A percentile compares a stretch with the other conserved stretches of the same genome.
Evolutionary conservation across 2,888 invertebrate species (phyloP).

Genomic region (Lymantria monacha): DNA sequence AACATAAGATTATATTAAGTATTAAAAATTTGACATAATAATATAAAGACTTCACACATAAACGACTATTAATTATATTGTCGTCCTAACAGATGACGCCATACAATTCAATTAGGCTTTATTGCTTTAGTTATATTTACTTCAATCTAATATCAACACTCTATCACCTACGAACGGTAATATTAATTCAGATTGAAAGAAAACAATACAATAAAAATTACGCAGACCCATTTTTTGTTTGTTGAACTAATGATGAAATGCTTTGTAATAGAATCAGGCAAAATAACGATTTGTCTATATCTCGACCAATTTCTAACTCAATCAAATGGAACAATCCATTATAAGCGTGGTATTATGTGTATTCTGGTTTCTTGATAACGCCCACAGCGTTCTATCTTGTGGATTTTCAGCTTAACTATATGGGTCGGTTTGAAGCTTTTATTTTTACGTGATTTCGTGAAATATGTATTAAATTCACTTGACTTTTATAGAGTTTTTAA

Average conservation of each 20-base stretch:
- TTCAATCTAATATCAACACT: neutral
- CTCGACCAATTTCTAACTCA: constrained; percentile 4
- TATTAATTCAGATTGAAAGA: constrained; percentile 5
- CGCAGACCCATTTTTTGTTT: constrained; percentile 7
- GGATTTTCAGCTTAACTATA: constrained; percentile 1
- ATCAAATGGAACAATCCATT: constrained; percentile 2
- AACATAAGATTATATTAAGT: no score
- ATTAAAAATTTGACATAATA: no score
- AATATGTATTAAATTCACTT: no score
- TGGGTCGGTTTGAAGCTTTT: constrained; percentile 1
- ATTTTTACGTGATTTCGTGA: neutral
- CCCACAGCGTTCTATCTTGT: neutral
- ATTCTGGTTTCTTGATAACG: constrained; percentile 2
- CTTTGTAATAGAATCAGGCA: constrained; percentile 6
- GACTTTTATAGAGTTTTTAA: no score
- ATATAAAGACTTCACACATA: no score
- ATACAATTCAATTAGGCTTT: no score
- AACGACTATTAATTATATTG: no score
- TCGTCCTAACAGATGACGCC: no score
- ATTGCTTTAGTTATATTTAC: neutral
- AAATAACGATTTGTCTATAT: constrained; percentile 11
- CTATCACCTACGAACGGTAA: constrained; percentile 4
- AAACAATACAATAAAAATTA: constrained; percentile 15
- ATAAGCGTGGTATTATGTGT: constrained; percentile 4
- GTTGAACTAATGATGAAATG: constrained; percentile 11